phyloP scores from a whole-genome alignment of 2,797 vertebrate genomes.

The Rhabdomys pumilio region DNA sequence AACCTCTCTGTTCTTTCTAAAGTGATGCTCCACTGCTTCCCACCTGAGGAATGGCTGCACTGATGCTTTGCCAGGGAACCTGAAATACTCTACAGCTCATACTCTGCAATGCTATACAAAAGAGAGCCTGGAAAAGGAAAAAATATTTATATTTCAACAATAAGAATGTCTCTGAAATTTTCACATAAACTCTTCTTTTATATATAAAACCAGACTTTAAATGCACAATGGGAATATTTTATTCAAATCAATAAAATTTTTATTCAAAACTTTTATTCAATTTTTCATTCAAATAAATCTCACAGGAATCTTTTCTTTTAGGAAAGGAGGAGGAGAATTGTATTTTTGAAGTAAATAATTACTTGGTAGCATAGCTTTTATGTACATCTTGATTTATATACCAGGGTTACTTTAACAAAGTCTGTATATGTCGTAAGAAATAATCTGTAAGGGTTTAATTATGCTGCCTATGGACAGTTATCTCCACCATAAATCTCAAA shows the following conservation, averaged over 20 bases:
- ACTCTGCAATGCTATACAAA: background rate
- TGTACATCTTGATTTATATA: constrained; percentile 44
- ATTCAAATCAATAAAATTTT: constrained; percentile 53
- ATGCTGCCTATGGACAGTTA: constrained; percentile 33
- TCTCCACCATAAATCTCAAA: constrained; percentile 7
- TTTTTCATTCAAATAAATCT: constrained; percentile 50
- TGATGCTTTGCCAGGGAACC: background rate
- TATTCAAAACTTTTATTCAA: constrained; percentile 60
- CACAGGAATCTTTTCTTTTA: constrained; percentile 38
- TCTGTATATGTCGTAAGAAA: background rate
- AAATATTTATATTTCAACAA: background rate
- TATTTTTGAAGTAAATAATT: constrained; percentile 34
- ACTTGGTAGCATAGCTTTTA: background rate
- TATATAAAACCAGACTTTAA: constrained; percentile 33
- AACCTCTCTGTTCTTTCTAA: background rate
- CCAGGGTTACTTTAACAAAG: constrained; percentile 6
- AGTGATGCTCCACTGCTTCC: background rate
- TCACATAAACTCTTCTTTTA: background rate
- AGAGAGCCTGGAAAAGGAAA: background rate
- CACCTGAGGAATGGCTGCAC: background rate
- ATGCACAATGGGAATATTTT: background rate
- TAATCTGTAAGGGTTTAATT: constrained; percentile 30
- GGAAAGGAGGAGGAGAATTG: background rate
- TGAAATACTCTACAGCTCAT: too few relatives aligned
- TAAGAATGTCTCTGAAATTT: constrained; percentile 25